Evolutionary conservation across 2,797 vertebrate genomes (phyloP), one percentile per base, ranked within the genome.

Genomic region (Periparus ater): DNA sequence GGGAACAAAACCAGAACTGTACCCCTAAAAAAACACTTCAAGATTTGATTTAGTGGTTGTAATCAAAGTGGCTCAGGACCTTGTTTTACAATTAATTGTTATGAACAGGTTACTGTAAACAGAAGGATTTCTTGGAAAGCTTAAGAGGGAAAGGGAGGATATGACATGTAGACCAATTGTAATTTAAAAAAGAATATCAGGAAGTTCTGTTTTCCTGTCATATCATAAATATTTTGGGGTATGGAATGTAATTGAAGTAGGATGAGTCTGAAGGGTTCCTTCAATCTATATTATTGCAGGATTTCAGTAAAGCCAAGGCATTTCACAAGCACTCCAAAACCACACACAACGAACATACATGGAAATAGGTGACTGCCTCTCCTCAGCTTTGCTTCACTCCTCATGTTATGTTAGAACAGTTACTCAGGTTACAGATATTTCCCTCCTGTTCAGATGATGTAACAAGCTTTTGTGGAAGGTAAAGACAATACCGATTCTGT

Each of bases 321-420:
- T 73, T 53, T 83, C 8, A 12, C 72, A 57, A 20, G 61, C 21
- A 8, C 50, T 71, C 26, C 10, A 67, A 58, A 84, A 68, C 44
- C 30, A 44, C 10, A 7, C 10, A 62, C 36, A 54, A 29, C 2
- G 2, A 63, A 8, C 17, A 11, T 20, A n/a, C 2, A 1, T 45
- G 50, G 34, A 55, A 61, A 23, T 17, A 42, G 13, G 15, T 34
- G 51, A 19, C 53, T 66, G 16, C 55, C 25, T 70, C 73, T 78
- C 20, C 21, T 62, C 38, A 17, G 25, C 67, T 50, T 48, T 13
- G 1, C 38, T 70, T 85, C 26, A 32, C 34, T 82, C 50, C 17
- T 60, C 3, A 8, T 29, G 13, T 75, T 85, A 36, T 15, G 6
- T 66, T 62, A 38, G 44, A 73, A 22, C 20, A 51, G 1, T 76